phyloP scores from a whole-genome alignment of 1,140 invertebrate genomes.

The Drosophila rufa region DNA sequence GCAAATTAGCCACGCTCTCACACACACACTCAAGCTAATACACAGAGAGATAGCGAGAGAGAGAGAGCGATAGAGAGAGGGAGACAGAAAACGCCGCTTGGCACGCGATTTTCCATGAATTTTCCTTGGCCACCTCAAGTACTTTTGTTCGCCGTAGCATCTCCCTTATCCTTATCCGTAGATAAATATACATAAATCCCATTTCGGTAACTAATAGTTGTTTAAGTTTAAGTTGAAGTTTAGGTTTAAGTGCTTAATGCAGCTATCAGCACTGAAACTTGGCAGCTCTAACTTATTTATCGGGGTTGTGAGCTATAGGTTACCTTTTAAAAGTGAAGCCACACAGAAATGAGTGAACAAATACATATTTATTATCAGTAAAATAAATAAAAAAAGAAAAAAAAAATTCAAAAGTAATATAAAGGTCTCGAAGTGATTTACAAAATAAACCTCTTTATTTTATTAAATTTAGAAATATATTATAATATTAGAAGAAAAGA shows the following conservation, averaged over 20 bases:
- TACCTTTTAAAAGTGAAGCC: too few species aligned
- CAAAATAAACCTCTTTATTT: too few species aligned
- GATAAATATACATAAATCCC: conserved; percentile 25
- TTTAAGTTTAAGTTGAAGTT: too few species aligned
- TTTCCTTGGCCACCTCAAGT: conserved; percentile 17
- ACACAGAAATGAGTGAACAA: too few species aligned
- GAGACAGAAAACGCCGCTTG: background rate
- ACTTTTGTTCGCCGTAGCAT: conserved; percentile 9
- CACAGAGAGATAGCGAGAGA: background rate
- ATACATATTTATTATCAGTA: too few species aligned
- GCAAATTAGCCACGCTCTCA: conserved; percentile 55
- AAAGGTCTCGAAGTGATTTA: too few species aligned
- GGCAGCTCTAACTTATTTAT: background rate
- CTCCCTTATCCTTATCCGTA: background rate
- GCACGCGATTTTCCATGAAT: conserved; percentile 41
- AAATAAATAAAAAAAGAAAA: too few species aligned
- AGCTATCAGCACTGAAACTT: too few species aligned
- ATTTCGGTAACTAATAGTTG: background rate
- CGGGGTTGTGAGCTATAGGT: background rate
- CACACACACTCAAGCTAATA: conserved; percentile 16
- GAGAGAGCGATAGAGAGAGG: background rate
- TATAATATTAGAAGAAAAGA: too few species aligned
- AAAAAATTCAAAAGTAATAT: too few species aligned
- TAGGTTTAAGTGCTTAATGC: too few species aligned
- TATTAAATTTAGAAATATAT: too few species aligned